Evolutionary conservation across 2,888 invertebrate species (phyloP).

Genomic region (Drosophila siamana): DNA sequence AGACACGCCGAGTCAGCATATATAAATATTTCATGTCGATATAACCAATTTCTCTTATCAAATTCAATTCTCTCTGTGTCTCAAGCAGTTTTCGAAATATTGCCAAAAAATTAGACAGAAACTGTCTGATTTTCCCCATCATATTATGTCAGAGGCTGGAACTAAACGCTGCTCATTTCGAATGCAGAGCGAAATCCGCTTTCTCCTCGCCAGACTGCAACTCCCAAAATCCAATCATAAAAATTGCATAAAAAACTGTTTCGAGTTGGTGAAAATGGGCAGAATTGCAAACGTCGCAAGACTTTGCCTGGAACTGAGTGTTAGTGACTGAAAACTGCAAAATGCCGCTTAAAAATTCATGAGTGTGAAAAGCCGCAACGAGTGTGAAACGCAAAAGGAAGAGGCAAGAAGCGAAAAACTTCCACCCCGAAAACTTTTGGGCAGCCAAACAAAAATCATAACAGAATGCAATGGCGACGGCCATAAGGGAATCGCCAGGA

Average conservation of each 20-base stretch:
- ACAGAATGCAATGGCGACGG: conserved; percentile 16
- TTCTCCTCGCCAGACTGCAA: conserved; percentile 45
- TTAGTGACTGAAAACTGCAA: conserved; percentile 72
- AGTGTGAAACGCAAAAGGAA: conserved; percentile 22
- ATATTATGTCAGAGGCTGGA: conserved; percentile 38
- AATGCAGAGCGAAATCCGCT: conserved; percentile 44
- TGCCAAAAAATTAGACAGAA: conserved; percentile 2
- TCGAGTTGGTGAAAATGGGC: conserved; percentile 59
- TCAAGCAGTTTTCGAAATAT: not conserved
- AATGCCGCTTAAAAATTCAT: conserved; percentile 77
- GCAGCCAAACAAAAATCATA: conserved; percentile 56
- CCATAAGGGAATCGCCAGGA: conserved; percentile 1
- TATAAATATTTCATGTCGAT: not conserved
- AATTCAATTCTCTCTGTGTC: conserved; percentile 8
- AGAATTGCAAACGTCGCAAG: conserved; percentile 33
- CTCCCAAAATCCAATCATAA: conserved; percentile 74
- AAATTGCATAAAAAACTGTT: conserved; percentile 79
- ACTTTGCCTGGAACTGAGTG: conserved; percentile 56
- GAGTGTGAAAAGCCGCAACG: conserved; percentile 76
- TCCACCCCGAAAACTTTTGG: conserved; percentile 32
- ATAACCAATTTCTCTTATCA: conserved; percentile 1
- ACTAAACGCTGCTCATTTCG: conserved; percentile 39
- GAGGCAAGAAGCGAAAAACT: conserved; percentile 30
- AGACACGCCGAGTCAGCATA: not conserved
- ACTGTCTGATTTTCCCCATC: not conserved